phyloP scores from a whole-genome alignment of 2,888 invertebrate species.

The Apoda limacodes region DNA sequence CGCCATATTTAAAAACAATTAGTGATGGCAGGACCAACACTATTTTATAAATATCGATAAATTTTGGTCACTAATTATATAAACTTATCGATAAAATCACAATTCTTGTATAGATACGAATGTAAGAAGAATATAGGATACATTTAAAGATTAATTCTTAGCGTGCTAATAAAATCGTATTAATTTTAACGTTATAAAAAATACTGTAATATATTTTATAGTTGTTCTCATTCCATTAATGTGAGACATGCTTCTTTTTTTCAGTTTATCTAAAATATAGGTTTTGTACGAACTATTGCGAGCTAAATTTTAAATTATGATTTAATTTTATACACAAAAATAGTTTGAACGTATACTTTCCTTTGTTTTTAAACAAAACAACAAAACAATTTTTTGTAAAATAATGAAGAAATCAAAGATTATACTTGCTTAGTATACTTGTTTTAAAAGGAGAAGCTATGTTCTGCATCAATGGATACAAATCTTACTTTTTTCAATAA shows the following conservation, averaged over 20 bases:
- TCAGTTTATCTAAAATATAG: too few species aligned
- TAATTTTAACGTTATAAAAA: conserved; percentile 57
- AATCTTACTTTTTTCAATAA: conserved; percentile 47
- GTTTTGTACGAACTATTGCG: too few species aligned
- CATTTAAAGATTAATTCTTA: conserved; percentile 59
- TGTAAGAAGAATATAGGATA: conserved; percentile 28
- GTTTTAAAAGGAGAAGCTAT: conserved; percentile 34
- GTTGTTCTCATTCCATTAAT: conserved; percentile 60
- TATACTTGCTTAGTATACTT: too few species aligned
- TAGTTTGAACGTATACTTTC: too few species aligned
- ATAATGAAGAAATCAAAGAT: too few species aligned
- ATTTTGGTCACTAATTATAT: conserved; percentile 13
- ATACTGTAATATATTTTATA: conserved; percentile 60
- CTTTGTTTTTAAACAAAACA: too few species aligned
- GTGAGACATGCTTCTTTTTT: conserved; percentile 61
- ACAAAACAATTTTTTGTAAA: too few species aligned
- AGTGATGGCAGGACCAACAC: conserved; percentile 28
- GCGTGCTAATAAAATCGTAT: conserved; percentile 67
- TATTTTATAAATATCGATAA: too few species aligned
- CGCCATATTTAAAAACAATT: conserved; percentile 11
- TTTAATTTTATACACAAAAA: too few species aligned
- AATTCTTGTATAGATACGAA: conserved; percentile 39
- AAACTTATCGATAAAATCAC: conserved; percentile 33
- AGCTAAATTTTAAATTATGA: too few species aligned
- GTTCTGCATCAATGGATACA: conserved; percentile 61